A percentile compares a stretch with the other conserved stretches of the same genome.
These are phyloP conservation scores for Potamilus streckersoni DNA, from an alignment of 1,140 invertebrate species.

Conservation along the genomic window DNA sequence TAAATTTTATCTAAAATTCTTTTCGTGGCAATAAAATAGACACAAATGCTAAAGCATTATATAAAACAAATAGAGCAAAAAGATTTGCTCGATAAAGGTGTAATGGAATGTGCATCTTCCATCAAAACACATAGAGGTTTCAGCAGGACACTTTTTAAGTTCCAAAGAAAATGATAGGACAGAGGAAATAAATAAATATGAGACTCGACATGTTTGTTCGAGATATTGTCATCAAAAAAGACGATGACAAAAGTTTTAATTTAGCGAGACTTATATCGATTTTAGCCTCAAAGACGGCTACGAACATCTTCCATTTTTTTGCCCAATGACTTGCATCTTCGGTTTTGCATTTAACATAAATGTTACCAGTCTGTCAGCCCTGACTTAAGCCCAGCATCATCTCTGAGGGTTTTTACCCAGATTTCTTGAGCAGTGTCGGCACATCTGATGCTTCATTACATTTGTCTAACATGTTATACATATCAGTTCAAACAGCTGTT, in stretches of 20 bases:
- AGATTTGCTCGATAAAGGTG: conserved; percentile 8
- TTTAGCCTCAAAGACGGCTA: not conserved
- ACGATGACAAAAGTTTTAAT: not conserved
- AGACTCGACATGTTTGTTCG: not conserved
- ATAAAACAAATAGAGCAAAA: conserved; percentile 2
- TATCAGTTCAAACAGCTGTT: not conserved
- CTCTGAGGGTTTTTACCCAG: conserved; percentile 2
- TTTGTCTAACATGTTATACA: not conserved
- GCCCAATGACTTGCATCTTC: not conserved
- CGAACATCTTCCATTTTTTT: not conserved
- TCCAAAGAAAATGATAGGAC: conserved; percentile 16
- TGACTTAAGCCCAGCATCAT: not conserved
- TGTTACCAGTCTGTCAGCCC: not conserved
- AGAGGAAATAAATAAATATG: conserved; percentile 22
- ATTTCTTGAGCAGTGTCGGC: not conserved
- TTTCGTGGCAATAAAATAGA: conserved; percentile 10
- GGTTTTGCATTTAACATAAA: not conserved
- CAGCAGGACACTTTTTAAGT: conserved; percentile 24
- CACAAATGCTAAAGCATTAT: not conserved
- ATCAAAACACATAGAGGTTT: conserved; percentile 5
- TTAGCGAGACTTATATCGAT: not conserved
- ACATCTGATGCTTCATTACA: not conserved
- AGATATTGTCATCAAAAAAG: conserved; percentile 3
- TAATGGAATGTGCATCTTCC: conserved; percentile 11
- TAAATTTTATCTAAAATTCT: not conserved